Conservation (phyloP, 2,888 invertebrate species). For the Ophion obscuratus region DNA sequence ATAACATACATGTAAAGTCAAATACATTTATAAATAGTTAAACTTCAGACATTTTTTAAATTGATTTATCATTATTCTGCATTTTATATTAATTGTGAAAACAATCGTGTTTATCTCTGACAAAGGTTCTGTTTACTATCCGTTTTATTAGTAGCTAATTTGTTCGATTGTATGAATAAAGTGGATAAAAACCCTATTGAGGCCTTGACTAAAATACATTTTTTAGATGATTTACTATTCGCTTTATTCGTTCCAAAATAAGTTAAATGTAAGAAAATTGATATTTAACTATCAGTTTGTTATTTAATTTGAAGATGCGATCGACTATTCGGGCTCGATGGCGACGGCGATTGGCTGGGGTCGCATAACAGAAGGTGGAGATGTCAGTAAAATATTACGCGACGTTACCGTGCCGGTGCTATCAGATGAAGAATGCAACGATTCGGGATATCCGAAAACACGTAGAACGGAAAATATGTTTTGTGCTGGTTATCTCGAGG, state of each 20-base stretch:
- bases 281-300: conserved; percentile 4
- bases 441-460: conserved; percentile 88
- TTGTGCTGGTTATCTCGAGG: conserved; percentile 91
- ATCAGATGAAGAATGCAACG: conserved; percentile 88
- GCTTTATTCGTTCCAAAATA: too few species aligned
- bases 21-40: too few species aligned
- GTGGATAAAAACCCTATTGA: too few species aligned
- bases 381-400: conserved; percentile 88
- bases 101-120: too few species aligned
- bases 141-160: background rate
- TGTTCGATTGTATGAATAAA: background rate
- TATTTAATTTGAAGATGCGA: conserved; percentile 76
- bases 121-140: too few species aligned
- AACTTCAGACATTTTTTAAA: too few species aligned
- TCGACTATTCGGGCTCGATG: conserved; percentile 86
- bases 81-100: too few species aligned
- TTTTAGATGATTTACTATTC: too few species aligned
- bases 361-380: conserved; percentile 88
- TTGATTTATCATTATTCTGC: too few species aligned
- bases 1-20: too few species aligned
- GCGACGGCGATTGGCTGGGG: conserved; percentile 92
- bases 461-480: conserved; percentile 91
- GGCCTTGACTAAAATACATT: too few species aligned
- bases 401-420: conserved; percentile 91
- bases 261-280: background rate